A percentile compares a stretch with the other conserved stretches of the same genome.
Evolutionary conservation across 2,113 vertebrate genomes (phyloP).

Genomic region (Psammodynastes pulverulentus): DNA sequence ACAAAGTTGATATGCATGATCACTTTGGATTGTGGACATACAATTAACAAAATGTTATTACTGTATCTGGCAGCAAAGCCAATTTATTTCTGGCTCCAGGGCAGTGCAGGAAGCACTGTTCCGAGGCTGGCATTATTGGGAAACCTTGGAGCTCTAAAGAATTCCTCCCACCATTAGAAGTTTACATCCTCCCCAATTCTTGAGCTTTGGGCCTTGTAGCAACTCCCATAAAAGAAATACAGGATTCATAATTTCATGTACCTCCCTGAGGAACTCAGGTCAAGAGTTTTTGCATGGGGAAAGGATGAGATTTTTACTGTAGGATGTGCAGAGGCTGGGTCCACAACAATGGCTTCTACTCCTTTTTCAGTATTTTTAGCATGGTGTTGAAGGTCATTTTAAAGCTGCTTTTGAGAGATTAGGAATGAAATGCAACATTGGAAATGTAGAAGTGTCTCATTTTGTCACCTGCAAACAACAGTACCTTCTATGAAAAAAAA

Average conservation of each 20-base stretch:
- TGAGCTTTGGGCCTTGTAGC: background rate
- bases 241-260: background rate
- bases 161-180: background rate
- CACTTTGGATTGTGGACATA: background rate
- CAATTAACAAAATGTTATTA: background rate
- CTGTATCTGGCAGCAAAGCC: background rate
- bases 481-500: background rate
- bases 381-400: background rate
- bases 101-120: background rate
- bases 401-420: background rate
- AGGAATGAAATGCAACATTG: background rate
- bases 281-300: background rate
- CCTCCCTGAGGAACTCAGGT: background rate
- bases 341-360: background rate
- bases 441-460: background rate
- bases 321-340: background rate
- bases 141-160: background rate
- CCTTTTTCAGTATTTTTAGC: background rate
- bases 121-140: background rate
- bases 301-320: background rate
- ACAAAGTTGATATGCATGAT: background rate
- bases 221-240: background rate
- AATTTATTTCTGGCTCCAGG: background rate
- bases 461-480: background rate
- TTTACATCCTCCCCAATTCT: background rate